Evolutionary conservation across 2,888 invertebrate species (phyloP).

Genomic region (Formica aserva): DNA sequence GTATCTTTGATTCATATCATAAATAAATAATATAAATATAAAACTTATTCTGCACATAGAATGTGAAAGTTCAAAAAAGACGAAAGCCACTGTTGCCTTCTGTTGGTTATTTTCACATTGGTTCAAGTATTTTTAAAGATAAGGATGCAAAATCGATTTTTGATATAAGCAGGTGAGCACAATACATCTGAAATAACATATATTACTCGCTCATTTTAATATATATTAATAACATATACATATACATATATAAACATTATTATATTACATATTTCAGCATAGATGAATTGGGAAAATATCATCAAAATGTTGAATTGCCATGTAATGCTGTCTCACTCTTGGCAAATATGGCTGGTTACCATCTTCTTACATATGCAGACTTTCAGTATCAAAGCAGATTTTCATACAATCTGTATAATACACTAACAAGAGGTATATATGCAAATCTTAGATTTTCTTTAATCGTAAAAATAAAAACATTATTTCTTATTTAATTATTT

Average conservation of each 20-base stretch:
- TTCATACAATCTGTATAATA: slow-evolving; percentile 82
- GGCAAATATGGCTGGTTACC: slow-evolving; percentile 81
- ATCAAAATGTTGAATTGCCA: slow-evolving; percentile 80
- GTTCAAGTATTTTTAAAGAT: slow-evolving; percentile 78
- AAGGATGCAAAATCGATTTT: slow-evolving; percentile 80
- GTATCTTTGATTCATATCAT: background rate
- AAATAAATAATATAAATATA: background rate
- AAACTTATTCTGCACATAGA: slow-evolving; percentile 36
- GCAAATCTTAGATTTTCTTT: background rate
- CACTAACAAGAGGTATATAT: slow-evolving; percentile 77
- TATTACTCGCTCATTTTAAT: slow-evolving; percentile 19
- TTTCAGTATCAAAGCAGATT: slow-evolving; percentile 83
- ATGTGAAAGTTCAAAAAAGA: slow-evolving; percentile 56
- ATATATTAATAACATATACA: background rate
- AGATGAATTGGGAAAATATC: slow-evolving; percentile 80
- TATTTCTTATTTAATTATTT: background rate
- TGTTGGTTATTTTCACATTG: slow-evolving; percentile 81
- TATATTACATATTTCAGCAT: slow-evolving; percentile 67
- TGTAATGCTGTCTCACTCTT: slow-evolving; percentile 82
- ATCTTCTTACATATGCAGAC: slow-evolving; percentile 82
- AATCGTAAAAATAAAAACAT: background rate
- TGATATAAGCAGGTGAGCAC: slow-evolving; percentile 77
- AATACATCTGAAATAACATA: slow-evolving; percentile 8
- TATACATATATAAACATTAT: background rate
- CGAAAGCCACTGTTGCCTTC: slow-evolving; percentile 77